Base-by-base conservation (phyloP, 2,888 invertebrate genomes). In the Andricus curvator region DNA sequence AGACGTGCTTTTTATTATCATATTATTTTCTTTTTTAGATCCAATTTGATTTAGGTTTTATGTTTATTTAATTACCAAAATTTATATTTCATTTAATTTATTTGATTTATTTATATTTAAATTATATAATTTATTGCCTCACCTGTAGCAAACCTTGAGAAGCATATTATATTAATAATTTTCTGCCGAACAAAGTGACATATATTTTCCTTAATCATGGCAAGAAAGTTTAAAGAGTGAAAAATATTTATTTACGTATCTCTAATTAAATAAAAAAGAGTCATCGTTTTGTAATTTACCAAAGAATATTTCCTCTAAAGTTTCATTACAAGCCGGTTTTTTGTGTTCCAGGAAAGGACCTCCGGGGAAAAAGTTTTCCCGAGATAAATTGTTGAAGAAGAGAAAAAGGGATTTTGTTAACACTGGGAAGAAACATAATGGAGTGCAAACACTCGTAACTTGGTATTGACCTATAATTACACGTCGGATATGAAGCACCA, bases 381-480 rank as follows among this genome's bases (percentile, higher is more conserved):
- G 9, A 33, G 74, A 56, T 33, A 74, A 74, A 74, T 56, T 56
- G 33, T 51, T 74, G 48, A 56, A 74, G 74, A 20, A 74, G 74
- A 74, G 70, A 33, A 56, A 51, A 74, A 74, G 44, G 48, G 48
- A 77, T 77, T 64, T 62, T 44, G 64, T 77, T 77, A 20, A 62
- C 79, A 56, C 22, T 68, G 66, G 11, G 68, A 74, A 15, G 48
- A 79, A 48, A 77, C 66, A 78, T 80, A 86, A 84, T 79, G 80
- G 68, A 33, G 77, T 66, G 82, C 79, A 80, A 87, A 87, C 79
- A 80, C 64, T 78, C 44, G 48, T 33, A 74, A 79, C 68, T 29
- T 77, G 79, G 78, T 87, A 86, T 83, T 86, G 67, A 78, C 33
- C 80, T 51, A 78, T 81, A 83, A 86, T 84, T 86, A 82, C 51